These are phyloP conservation scores for Cheilosia vulpina DNA, from an alignment of 2,888 invertebrate genomes.

Conservation along the genomic window DNA sequence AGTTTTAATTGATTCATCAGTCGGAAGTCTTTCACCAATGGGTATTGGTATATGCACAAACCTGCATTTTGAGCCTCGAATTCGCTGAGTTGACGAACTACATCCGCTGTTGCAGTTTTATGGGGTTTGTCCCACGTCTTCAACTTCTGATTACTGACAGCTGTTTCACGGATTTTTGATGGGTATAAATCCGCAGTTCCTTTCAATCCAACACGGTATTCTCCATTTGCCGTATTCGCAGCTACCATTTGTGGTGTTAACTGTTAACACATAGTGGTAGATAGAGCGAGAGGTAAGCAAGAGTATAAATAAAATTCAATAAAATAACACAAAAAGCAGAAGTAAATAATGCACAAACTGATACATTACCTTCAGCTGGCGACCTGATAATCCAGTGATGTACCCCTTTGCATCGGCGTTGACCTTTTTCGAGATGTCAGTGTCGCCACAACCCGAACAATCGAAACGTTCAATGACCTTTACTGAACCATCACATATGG, in stretches of 20 bases:
- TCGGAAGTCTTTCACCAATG: background rate
- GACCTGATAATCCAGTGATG: slow-evolving; percentile 93
- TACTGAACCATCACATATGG: slow-evolving; percentile 93
- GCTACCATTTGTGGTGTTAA: slow-evolving; percentile 80
- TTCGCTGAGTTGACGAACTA: slow-evolving; percentile 89
- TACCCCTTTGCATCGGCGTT: slow-evolving; percentile 88
- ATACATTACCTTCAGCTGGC: slow-evolving; percentile 90
- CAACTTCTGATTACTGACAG: slow-evolving; percentile 91
- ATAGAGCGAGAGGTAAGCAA: slow-evolving; percentile 36
- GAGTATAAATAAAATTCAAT: background rate
- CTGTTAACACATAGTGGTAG: slow-evolving; percentile 58
- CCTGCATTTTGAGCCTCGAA: slow-evolving; percentile 88
- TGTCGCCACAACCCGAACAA: slow-evolving; percentile 98
- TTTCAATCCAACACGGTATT: slow-evolving; percentile 94
- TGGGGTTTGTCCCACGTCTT: slow-evolving; percentile 94
- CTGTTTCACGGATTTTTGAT: slow-evolving; percentile 91
- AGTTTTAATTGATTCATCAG: background rate
- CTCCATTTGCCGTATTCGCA: slow-evolving; percentile 91
- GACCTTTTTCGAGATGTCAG: slow-evolving; percentile 92
- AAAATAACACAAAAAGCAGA: background rate
- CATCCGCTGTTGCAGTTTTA: slow-evolving; percentile 91
- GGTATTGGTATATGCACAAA: slow-evolving; percentile 73
- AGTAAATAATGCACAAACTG: background rate
- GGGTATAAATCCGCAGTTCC: slow-evolving; percentile 94
- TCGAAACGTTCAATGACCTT: slow-evolving; percentile 98